phyloP scores from a whole-genome alignment of 2,113 vertebrate species.

The human (Homo sapiens) region DNA sequence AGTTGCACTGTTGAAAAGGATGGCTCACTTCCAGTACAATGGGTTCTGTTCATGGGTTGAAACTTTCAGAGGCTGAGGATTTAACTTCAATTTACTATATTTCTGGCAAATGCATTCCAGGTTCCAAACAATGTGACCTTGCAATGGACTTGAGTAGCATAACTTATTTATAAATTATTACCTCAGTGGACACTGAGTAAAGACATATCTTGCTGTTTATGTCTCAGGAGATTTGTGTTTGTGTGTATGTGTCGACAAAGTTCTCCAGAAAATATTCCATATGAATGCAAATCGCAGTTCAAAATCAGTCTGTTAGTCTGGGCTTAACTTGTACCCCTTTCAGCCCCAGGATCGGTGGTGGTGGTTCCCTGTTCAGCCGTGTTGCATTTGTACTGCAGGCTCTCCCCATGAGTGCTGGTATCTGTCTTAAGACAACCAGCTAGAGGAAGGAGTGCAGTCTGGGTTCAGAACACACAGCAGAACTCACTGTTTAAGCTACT shows the following conservation, averaged over 20 bases:
- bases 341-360: background rate
- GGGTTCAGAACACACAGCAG: background rate
- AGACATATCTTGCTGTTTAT: background rate
- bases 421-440: background rate
- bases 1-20: background rate
- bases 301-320: background rate
- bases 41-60: background rate
- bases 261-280: background rate
- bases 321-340: background rate
- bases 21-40: background rate
- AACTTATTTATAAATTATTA: background rate
- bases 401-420: background rate
- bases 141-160: background rate
- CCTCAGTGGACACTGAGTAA: background rate
- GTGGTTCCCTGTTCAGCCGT: background rate
- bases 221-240: background rate
- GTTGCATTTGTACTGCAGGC: background rate
- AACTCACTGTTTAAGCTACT: background rate
- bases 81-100: background rate
- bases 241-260: background rate
- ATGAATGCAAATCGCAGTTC: background rate
- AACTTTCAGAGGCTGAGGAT: background rate
- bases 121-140: background rate
- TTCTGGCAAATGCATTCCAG: constrained; percentile 10
- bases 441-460: background rate